Conservation (phyloP, 2,113 vertebrate genomes). For the Marmota flaviventris region DNA sequence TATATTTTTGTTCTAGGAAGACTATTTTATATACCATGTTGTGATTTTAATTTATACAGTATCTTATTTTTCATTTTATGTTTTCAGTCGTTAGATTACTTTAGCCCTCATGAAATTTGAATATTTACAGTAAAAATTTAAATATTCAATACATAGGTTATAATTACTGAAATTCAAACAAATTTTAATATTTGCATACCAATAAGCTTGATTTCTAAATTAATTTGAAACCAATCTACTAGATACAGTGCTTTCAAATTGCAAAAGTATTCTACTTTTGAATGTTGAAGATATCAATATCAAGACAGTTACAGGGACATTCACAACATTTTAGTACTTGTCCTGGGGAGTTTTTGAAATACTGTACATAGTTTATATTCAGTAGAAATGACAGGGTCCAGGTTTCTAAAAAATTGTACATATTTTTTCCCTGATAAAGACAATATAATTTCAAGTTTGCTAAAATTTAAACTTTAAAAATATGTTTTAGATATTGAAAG, state of each 20-base stretch:
- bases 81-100: constrained; percentile 11
- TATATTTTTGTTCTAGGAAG: background rate
- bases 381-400: background rate
- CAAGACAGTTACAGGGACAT: background rate
- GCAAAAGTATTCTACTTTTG: background rate
- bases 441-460: background rate
- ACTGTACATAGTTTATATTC: background rate
- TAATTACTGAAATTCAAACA: background rate
- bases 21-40: background rate
- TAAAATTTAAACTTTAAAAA: background rate
- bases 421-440: background rate
- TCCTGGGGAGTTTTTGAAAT: background rate
- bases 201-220: background rate
- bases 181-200: background rate
- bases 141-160: background rate
- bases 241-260: background rate
- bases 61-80: background rate
- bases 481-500: background rate
- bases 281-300: background rate
- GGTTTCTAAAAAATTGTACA: background rate
- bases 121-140: background rate
- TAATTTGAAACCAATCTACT: constrained; percentile 48
- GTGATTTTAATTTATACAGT: background rate
- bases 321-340: background rate
- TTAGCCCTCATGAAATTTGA: background rate